Evolutionary conservation across 2,113 vertebrate species (phyloP), one percentile per base, ranked within the genome.

Genomic region (Mastomys natalensis): DNA sequence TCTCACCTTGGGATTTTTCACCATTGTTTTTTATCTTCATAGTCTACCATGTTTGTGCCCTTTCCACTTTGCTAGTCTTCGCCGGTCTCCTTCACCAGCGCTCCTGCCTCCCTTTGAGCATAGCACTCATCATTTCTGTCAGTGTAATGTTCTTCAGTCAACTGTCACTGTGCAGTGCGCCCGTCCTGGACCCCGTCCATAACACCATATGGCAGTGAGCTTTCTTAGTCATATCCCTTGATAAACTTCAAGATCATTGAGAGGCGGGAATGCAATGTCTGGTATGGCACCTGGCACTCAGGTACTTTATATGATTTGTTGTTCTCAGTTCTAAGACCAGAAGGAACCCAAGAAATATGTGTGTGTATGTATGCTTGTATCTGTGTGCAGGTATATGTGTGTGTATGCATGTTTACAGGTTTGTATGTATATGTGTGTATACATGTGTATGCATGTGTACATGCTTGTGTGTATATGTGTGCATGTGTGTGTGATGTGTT

Each of bases 261-360:
- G 48, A 91, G 26, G 55, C 37, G 15, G 48, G 51, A 78, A 34
- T 86, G 93, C 76, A 88, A 7, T 1, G 0, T 90, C 93, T 93
- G 77, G 37, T 74, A 84, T 8, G 31, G 84, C 87, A 51, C 82
- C 89, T 91, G 51, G 70, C 91, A 81, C 29, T 58, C 26, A 29
- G 64, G 72, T 45, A 85, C 87, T 87, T 85, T 31, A 70, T 66
- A 58, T 72, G 29, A 77, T 90, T 96, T 90, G 84, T 93, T 89
- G 40, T 66, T 96, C 17, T 74, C 68, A 89, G 72, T 37, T 64
- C 7, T 43, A 40, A 89, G 77, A 89, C 66, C 43, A 0, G 0
- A 62, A 58, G 45, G 6, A 55, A 10, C 22, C 74, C 6, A 1
- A 1, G 62, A 70, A 82, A 93, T 22, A 0, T 82, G 40, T 76